Conservation (phyloP, 2,888 invertebrate species). For the Dioctria rufipes region DNA sequence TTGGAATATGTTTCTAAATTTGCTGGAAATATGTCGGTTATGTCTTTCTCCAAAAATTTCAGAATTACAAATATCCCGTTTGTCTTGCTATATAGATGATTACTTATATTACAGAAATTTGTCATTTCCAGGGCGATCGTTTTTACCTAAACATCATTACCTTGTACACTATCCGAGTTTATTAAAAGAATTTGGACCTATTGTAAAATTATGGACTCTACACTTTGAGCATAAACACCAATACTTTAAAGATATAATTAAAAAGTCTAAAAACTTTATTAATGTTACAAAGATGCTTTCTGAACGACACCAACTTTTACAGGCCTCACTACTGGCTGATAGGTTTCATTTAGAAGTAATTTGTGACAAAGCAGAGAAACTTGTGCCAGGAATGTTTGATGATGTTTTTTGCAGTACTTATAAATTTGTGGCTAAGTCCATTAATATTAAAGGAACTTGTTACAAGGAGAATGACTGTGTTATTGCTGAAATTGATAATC, state of each 20-base stretch:
- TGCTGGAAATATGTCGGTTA: conserved; percentile 57
- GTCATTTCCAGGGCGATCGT: conserved; percentile 48
- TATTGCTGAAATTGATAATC: conserved; percentile 12
- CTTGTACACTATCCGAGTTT: conserved; percentile 56
- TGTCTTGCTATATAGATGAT: conserved; percentile 55
- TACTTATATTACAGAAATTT: conserved; percentile 55
- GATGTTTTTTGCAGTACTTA: background rate
- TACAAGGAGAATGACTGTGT: conserved; percentile 24
- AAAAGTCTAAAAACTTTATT: conserved; percentile 29
- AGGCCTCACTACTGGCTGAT: conserved; percentile 14
- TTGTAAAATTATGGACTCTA: conserved; percentile 30
- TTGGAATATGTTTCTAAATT: conserved; percentile 53
- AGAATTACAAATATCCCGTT: conserved; percentile 51
- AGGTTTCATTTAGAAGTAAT: background rate
- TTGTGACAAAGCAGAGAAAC: conserved; percentile 28
- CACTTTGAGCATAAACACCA: conserved; percentile 38
- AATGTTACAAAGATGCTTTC: conserved; percentile 33
- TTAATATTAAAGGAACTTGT: conserved; percentile 6
- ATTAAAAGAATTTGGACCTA: conserved; percentile 56
- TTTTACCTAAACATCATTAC: conserved; percentile 58
- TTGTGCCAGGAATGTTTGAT: conserved; percentile 16
- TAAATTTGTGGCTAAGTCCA: conserved; percentile 17
- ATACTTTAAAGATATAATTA: conserved; percentile 31
- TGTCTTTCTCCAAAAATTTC: conserved; percentile 55
- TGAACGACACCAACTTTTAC: conserved; percentile 15